Percentiles rank a stretch among this genome's conserved stretches.
phyloP scores from a whole-genome alignment of 2,888 invertebrate genomes.

The Torymus aiolomorphi region DNA sequence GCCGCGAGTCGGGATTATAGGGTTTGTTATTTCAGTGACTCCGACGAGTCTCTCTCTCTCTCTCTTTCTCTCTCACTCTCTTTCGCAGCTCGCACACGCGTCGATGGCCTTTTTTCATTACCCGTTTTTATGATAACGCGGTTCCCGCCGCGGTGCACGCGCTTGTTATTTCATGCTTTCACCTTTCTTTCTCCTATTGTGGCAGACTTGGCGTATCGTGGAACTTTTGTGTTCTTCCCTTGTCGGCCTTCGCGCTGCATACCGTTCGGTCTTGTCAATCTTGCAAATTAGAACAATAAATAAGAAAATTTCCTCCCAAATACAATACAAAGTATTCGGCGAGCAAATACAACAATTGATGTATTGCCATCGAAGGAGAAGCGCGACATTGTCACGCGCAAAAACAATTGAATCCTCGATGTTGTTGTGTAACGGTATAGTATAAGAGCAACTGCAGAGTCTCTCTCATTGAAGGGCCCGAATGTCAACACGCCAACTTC shows the following conservation, averaged over 20 bases:
- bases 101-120: slow-evolving; percentile 16
- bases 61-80: not conserved
- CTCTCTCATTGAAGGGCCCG: slow-evolving; percentile 36
- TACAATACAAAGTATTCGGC: too few relatives aligned
- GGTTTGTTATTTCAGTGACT: slow-evolving; percentile 47
- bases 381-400: too few relatives aligned
- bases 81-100: not conserved
- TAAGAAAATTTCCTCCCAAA: too few relatives aligned
- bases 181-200: not conserved
- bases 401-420: too few relatives aligned
- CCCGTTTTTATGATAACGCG: slow-evolving; percentile 19
- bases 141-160: not conserved
- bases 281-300: too few relatives aligned
- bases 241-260: not conserved
- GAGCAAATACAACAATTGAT: too few relatives aligned
- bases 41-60: not conserved
- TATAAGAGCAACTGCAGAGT: not conserved
- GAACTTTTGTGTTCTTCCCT: not conserved
- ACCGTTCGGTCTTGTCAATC: not conserved
- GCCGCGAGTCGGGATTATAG: not conserved
- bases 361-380: too few relatives aligned
- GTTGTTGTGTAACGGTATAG: too few relatives aligned
- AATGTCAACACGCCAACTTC: slow-evolving; percentile 37
- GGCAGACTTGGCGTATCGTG: not conserved
- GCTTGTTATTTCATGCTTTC: slow-evolving; percentile 12